phyloP scores from a whole-genome alignment of 2,888 invertebrate species.

The Ochlodes sylvanus region DNA sequence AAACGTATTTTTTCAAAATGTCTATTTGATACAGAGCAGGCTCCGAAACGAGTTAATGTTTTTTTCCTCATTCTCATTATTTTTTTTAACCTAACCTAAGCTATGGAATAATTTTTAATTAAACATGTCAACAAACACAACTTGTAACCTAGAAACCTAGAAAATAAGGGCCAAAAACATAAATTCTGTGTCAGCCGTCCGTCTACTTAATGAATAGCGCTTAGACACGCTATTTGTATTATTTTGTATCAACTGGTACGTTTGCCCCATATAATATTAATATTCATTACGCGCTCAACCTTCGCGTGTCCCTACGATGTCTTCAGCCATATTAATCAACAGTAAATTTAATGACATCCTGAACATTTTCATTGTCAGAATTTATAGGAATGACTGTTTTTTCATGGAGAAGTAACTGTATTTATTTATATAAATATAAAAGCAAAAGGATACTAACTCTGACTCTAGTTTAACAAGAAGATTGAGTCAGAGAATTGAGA shows the following conservation, averaged over 20 bases:
- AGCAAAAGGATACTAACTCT: no score
- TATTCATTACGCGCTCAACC: slow-evolving; percentile 7
- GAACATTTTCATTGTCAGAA: slow-evolving; percentile 3
- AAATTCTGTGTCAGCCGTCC: neutral
- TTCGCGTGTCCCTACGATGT: slow-evolving; percentile 9
- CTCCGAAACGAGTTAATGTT: no score
- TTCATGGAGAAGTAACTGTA: neutral
- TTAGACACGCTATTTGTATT: neutral
- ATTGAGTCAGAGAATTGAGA: no score
- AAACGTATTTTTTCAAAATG: no score
- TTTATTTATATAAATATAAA: neutral
- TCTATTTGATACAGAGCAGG: no score
- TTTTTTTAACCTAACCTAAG: no score
- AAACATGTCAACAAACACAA: no score
- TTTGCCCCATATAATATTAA: slow-evolving; percentile 3
- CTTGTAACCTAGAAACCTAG: neutral
- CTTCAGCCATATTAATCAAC: neutral
- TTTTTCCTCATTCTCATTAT: no score
- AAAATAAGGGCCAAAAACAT: neutral
- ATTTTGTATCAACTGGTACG: neutral
- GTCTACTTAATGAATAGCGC: neutral
- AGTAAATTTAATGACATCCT: slow-evolving; percentile 10
- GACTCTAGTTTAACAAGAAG: no score
- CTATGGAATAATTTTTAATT: no score
- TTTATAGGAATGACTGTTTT: neutral